Base-by-base conservation (phyloP, 2,888 invertebrate species). In the Punctoribates punctum region DNA sequence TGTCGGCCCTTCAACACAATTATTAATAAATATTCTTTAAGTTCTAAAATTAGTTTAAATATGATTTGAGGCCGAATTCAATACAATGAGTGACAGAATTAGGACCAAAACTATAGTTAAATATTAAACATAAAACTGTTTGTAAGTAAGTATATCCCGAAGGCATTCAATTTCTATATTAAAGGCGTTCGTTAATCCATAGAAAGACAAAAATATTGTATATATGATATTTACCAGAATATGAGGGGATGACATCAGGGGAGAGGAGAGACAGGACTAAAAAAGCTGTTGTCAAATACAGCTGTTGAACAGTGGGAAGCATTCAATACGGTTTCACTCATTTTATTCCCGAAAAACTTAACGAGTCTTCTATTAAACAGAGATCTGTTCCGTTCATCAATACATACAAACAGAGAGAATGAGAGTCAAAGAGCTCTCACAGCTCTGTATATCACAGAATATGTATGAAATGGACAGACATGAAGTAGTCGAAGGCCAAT, bases 401-500 rank as follows among this genome's bases (percentile, higher is more conserved):
- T 67, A 67, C 20, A 67, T 27, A 20, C 27, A 60, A 11, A 60
- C n/a, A 48, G 5, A 48, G 15, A 4, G 48, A 48, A 48, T 15
- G 15, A 15, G n/a, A 17, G n/a, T 15, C 17, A 48, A 48, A 48
- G 48, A 48, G 48, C n/a, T 11, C 27, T 57, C 4, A 57, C 20
- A 57, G 57, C 4, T 20, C 20, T 20, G 57, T 67, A 15, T 67
- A 73, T 54, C n/a, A 73, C n/a, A 20, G 23, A 54, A 48, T 17
- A 72, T 34, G 73, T 42, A 48, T 54, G 34, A 73, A 51, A 48
- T 73, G 54, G 73, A 73, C 54, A 73, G 73, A 73, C 54, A 73
- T 54, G 29, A 48, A 60, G 67, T 67, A 67, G 67, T 38, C 34
- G 67, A 38, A 67, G 67, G 67, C n/a, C 67, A 67, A 67, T 67